These are phyloP conservation scores for Leptosomus discolor DNA, from an alignment of 2,113 vertebrate species.

Conservation along the genomic window DNA sequence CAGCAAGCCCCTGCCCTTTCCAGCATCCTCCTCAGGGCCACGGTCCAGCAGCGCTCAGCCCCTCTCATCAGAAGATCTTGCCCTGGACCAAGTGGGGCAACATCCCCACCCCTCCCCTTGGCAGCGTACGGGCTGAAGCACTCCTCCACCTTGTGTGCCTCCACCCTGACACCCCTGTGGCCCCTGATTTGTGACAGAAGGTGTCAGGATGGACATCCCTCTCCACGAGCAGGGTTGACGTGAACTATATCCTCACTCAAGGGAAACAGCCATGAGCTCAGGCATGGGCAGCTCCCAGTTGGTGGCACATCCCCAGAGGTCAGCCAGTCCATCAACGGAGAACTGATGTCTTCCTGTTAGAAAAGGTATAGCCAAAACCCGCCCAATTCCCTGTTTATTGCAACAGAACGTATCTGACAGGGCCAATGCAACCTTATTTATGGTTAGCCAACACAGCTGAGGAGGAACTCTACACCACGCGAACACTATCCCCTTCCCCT, in stretches of 20 bases:
- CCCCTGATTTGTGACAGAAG: background rate
- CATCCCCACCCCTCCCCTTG: accelerated
- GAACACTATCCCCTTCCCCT: background rate
- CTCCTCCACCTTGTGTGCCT: background rate
- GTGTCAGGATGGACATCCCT: background rate
- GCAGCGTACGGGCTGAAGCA: accelerated
- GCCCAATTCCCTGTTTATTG: background rate
- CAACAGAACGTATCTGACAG: background rate
- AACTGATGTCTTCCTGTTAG: background rate
- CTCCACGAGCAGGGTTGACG: accelerated
- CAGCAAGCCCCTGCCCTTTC: background rate
- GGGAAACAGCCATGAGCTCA: background rate
- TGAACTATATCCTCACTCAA: background rate
- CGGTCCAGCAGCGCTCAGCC: background rate
- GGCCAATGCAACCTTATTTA: background rate
- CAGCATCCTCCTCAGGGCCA: background rate
- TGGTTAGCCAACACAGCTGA: background rate
- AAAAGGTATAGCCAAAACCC: background rate
- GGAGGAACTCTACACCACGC: background rate
- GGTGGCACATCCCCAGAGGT: background rate
- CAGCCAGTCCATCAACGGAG: background rate
- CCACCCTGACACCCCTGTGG: background rate
- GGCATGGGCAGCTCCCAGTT: background rate
- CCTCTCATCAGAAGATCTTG: background rate
- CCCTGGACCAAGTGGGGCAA: background rate